Conservation (phyloP, 2,797 vertebrate species). For the Lacerta viridis region DNA sequence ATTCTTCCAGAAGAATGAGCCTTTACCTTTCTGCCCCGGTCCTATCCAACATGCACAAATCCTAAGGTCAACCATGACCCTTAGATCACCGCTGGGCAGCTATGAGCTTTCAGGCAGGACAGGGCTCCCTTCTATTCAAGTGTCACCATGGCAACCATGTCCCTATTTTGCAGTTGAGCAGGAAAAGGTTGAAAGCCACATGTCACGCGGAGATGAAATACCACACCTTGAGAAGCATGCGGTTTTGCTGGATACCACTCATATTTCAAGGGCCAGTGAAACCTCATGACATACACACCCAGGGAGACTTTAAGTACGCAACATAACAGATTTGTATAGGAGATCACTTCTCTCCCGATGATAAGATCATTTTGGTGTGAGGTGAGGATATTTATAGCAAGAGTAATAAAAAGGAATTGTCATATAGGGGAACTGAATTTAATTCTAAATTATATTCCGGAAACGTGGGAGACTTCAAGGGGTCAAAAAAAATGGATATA, state of each 20-base stretch:
- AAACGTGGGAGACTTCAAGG: too few species aligned
- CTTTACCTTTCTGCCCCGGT: neutral
- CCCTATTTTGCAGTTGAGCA: conserved; percentile 44
- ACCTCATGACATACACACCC: neutral
- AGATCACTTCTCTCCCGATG: neutral
- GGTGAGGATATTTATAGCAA: too few species aligned
- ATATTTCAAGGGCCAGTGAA: conserved; percentile 17
- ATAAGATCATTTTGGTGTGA: too few species aligned
- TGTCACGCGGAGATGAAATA: conserved; percentile 42
- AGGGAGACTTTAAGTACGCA: accelerated
- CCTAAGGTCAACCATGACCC: neutral
- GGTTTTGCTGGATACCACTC: conserved; percentile 30
- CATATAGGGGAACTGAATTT: too few species aligned
- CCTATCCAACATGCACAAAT: neutral
- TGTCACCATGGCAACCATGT: conserved; percentile 66
- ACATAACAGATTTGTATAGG: accelerated
- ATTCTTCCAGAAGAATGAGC: neutral
- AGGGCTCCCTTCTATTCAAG: conserved; percentile 15
- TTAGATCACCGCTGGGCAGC: conserved; percentile 9
- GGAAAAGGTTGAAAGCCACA: conserved; percentile 48
- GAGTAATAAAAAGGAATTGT: too few species aligned
- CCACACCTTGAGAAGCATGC: conserved; percentile 37
- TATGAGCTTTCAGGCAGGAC: conserved; percentile 21
- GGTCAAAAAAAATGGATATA: too few species aligned
- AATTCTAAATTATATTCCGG: too few species aligned